phyloP scores from a whole-genome alignment of 2,888 invertebrate species.

The Polylopha cassiicola region DNA sequence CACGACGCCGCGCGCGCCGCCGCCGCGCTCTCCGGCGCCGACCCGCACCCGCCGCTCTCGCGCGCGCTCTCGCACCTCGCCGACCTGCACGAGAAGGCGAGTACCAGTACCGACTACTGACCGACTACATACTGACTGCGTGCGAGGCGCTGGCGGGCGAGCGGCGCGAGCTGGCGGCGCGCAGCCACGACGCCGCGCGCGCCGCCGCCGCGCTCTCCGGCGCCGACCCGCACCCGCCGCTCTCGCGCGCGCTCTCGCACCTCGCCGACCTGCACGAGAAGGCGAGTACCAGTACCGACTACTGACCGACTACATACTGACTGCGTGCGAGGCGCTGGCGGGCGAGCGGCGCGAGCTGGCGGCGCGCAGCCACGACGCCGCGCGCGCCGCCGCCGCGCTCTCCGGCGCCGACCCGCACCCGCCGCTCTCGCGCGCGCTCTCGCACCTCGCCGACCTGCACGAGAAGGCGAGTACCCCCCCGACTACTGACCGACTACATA shows the following conservation, averaged over 20 bases:
- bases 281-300: too few relatives aligned
- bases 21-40: constrained; percentile 89
- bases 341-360: constrained; percentile 84
- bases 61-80: constrained; percentile 87
- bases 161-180: constrained; percentile 85
- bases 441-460: constrained; percentile 90
- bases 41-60: constrained; percentile 92
- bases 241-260: constrained; percentile 91
- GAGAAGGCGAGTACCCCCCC: constrained; percentile 70
- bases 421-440: constrained; percentile 90
- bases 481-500: too few relatives aligned
- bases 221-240: constrained; percentile 92
- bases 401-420: constrained; percentile 86
- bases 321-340: constrained; percentile 80
- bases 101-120: too few relatives aligned
- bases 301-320: constrained; percentile 77
- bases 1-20: constrained; percentile 85
- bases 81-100: constrained; percentile 88
- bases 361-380: constrained; percentile 90
- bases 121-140: constrained; percentile 67
- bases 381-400: constrained; percentile 90
- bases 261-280: constrained; percentile 85
- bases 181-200: too few relatives aligned
- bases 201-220: constrained; percentile 91
- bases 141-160: constrained; percentile 87